Base-by-base conservation (phyloP, 2,797 vertebrate species). In the Fratercula arctica region DNA sequence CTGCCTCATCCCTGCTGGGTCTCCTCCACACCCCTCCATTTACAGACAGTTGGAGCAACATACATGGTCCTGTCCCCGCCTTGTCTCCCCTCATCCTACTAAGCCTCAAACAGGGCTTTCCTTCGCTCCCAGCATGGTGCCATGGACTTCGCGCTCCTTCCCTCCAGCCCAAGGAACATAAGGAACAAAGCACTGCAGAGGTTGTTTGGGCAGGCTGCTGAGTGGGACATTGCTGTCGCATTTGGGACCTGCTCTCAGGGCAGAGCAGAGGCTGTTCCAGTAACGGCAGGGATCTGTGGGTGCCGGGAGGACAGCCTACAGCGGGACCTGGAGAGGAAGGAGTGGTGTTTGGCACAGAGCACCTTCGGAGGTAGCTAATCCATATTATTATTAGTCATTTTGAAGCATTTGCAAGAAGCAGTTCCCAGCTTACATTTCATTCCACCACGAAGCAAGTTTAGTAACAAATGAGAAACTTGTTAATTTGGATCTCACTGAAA, bases 401-500 rank as follows among this genome's bases (percentile, higher is more conserved):
- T 16, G 53, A 89, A 68, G 26, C 33, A 43, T 74, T 92, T 94
- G n/a, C 12, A 63, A 53, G 63, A 77, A 39, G 67, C 35, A 50
- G 20, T 78, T 92, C 57, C 63, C 76, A 59, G 57, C 13, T 80
- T 68, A 39, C 21, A 8, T 90, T 78, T 85, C 78, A 45, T 41
- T 83, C 50, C 39, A 66, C 50, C 25, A 6, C 10, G 59, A 43
- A 91, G 31, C 16, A 84, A 91, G 26, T 60, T 76, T 51, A 83
- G 86, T 59, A 94, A 68, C 63, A 89, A 89, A 69, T 37, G 43
- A 95, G 89, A 29, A 95, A 60, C 43, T 80, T 77, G 57, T 75
- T 90, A 37, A 60, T 81, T 73, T 80, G 89, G 75, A 54, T 59
- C 56, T 84, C 11, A 2, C 54, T 87, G 69, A 70, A 94, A 94